phyloP scores from a whole-genome alignment of 2,888 invertebrate species.

The Eutolmus rufibarbis region DNA sequence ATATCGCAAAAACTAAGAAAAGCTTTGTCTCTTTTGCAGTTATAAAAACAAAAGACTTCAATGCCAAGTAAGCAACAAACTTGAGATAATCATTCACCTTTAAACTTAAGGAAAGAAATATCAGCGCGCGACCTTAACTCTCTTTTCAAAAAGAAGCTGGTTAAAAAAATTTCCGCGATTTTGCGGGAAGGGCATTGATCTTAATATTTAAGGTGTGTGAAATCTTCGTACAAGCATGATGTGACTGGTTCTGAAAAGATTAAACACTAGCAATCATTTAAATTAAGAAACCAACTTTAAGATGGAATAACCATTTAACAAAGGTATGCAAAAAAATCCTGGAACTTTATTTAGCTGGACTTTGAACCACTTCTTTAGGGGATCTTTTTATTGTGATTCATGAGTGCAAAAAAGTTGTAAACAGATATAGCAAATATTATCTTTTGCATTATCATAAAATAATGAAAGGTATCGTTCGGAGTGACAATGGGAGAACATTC shows the following conservation, averaged over 20 bases:
- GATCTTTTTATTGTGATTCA: neutral
- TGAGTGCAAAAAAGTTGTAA: neutral
- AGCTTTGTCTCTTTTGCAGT: neutral
- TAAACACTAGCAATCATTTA: neutral
- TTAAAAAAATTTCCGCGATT: conserved; percentile 2
- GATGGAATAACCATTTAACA: neutral
- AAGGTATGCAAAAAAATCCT: neutral
- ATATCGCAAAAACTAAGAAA: neutral
- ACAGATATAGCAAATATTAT: neutral
- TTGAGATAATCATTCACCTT: neutral
- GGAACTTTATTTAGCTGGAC: neutral
- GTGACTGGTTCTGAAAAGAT: neutral
- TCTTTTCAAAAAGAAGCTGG: neutral
- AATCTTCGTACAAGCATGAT: neutral
- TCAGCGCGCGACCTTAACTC: neutral
- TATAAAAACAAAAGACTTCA: conserved; percentile 14
- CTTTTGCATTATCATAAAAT: neutral
- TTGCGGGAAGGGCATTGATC: conserved; percentile 12
- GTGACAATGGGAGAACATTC: neutral
- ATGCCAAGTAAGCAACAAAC: neutral
- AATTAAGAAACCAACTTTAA: neutral
- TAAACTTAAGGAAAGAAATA: neutral
- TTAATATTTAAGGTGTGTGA: neutral
- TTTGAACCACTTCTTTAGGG: neutral
- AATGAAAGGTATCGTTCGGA: neutral